phyloP scores from a whole-genome alignment of 2,113 vertebrate species.

The Dendrocopos noguchii region DNA sequence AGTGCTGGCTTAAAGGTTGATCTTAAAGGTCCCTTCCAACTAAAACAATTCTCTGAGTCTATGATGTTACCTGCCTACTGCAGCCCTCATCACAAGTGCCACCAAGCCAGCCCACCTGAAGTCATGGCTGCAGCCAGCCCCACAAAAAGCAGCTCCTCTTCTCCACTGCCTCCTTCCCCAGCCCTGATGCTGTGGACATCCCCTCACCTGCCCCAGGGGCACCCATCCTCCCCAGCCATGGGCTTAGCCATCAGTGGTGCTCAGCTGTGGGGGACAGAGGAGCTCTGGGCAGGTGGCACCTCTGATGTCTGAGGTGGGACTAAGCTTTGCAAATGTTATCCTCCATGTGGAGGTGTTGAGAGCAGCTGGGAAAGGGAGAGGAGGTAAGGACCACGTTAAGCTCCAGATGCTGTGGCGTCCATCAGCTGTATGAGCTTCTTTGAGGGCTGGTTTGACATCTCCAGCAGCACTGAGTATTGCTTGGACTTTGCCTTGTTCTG shows the following conservation, averaged over 20 bases:
- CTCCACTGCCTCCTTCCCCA: neutral
- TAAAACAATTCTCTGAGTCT: no score
- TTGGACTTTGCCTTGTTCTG: constrained; percentile 48
- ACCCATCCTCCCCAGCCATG: neutral
- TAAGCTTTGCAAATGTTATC: neutral
- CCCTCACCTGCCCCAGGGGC: neutral
- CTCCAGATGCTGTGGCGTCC: neutral
- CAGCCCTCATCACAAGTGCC: no score
- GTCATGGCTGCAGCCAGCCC: neutral
- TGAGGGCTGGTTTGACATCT: constrained; percentile 26
- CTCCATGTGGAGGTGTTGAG: neutral
- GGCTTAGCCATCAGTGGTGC: neutral
- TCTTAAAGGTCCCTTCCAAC: no score
- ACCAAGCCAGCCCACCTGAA: no score
- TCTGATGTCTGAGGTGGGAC: neutral
- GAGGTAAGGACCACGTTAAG: neutral
- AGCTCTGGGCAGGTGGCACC: neutral
- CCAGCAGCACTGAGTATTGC: constrained; percentile 25
- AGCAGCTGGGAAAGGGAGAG: neutral
- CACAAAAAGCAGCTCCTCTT: neutral
- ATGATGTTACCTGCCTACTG: no score
- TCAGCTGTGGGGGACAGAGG: neutral
- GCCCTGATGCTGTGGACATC: neutral
- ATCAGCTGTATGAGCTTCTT: neutral
- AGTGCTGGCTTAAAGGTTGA: no score